Conservation (phyloP, 92 coral and sea anemone genomes). For the Paramuricea clavata region DNA sequence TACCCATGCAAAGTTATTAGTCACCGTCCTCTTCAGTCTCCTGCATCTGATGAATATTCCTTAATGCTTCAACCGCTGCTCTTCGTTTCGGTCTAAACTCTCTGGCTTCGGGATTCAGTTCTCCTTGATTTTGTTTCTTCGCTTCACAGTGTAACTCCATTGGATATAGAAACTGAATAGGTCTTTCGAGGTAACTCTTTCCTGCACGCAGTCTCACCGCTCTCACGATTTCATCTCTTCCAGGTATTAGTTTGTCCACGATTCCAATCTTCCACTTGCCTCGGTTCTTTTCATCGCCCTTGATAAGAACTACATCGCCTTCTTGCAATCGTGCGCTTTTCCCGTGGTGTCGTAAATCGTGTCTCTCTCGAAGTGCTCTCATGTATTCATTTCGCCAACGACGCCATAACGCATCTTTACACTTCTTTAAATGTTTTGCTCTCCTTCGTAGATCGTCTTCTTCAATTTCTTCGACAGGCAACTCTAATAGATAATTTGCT, state of each 20-base stretch:
- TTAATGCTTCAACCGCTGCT: no score
- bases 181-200: constrained; percentile 6
- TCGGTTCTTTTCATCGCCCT: constrained; percentile 27
- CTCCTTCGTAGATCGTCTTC: constrained; percentile 62
- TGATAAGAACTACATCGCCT: no score
- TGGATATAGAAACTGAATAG: constrained; percentile 22
- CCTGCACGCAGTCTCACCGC: constrained; percentile 23
- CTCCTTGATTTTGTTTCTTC: background rate
- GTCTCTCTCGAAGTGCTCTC: no score
- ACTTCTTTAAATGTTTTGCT: constrained; percentile 55
- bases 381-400: no score
- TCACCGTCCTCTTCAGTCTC: no score
- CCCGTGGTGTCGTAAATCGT: background rate
- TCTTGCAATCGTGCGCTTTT: background rate
- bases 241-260: background rate
- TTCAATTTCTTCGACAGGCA: constrained; percentile 39
- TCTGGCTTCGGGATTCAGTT: background rate
- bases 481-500: constrained; percentile 57
- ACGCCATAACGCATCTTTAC: constrained; percentile 66
- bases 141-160: background rate
- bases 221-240: background rate
- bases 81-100: no score
- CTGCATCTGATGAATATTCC: background rate
- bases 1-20: no score
- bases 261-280: constrained; percentile 17